Conservation (phyloP, 2,888 invertebrate genomes). For the Cheilosia impressa region DNA sequence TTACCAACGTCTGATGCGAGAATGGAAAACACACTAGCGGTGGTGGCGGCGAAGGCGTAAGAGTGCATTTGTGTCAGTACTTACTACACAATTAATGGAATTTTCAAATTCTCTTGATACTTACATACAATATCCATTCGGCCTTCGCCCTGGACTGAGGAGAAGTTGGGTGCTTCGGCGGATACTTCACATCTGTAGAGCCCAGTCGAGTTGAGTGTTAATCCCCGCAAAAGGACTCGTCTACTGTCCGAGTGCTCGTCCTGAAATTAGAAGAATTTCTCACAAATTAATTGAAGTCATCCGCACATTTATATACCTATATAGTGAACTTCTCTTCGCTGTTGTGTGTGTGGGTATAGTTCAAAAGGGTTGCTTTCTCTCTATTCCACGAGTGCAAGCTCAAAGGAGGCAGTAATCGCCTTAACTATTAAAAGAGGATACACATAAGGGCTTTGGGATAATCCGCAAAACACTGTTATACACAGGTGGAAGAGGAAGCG, state of each 20-base stretch:
- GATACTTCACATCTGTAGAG: slow-evolving; percentile 91
- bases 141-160: slow-evolving; percentile 89
- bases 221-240: slow-evolving; percentile 87
- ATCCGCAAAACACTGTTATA: slow-evolving; percentile 18
- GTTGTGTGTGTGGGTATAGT: slow-evolving; percentile 11
- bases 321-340: not conserved
- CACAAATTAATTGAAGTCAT: slow-evolving; percentile 53
- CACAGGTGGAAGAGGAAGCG: slow-evolving; percentile 10
- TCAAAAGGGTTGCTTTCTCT: slow-evolving; percentile 24
- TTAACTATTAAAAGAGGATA: slow-evolving; percentile 34
- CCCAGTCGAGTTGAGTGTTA: slow-evolving; percentile 89
- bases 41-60: not conserved
- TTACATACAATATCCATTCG: slow-evolving; percentile 92
- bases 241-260: slow-evolving; percentile 88
- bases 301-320: not conserved
- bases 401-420: slow-evolving; percentile 37
- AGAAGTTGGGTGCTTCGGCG: slow-evolving; percentile 91
- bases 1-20: slow-evolving; percentile 42
- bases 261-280: slow-evolving; percentile 82
- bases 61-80: slow-evolving; percentile 24
- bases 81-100: slow-evolving; percentile 57
- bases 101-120: slow-evolving; percentile 81
- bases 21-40: not conserved
- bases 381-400: not conserved
- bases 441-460: slow-evolving; percentile 29